These are phyloP conservation scores for Aurelia sp. DNA, from an alignment of 30 jellyfish, hydroid and myxozoan genomes.

Conservation along the genomic window DNA sequence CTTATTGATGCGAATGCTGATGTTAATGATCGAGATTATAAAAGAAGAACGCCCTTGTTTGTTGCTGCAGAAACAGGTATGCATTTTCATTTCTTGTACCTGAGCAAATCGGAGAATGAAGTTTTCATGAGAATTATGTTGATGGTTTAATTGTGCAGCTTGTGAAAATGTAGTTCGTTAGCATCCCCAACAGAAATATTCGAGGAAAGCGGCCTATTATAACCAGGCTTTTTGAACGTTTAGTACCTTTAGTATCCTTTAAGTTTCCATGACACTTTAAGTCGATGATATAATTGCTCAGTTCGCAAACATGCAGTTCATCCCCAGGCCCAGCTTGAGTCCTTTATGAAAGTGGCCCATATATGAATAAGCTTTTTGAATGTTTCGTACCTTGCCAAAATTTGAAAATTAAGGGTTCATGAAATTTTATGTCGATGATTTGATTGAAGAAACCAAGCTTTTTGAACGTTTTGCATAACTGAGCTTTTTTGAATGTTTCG, in stretches of 20 bases:
- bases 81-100: not conserved
- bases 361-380: no score
- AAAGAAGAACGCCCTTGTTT: conserved; percentile 86
- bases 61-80: conserved; percentile 95
- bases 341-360: conserved; percentile 86
- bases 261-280: no score
- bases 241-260: no score
- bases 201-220: conserved; percentile 82
- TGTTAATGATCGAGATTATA: conserved; percentile 86
- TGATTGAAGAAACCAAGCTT: conserved; percentile 1
- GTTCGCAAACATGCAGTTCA: conserved; percentile 92
- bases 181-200: conserved; percentile 90
- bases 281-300: conserved; percentile 3
- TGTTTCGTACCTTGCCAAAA: no score
- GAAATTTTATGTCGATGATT: no score
- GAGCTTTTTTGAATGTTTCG: no score
- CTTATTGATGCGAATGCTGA: conserved; percentile 73
- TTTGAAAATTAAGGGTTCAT: no score
- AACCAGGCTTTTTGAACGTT: no score
- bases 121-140: no score
- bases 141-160: conserved; percentile 26
- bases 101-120: no score
- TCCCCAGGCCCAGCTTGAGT: conserved; percentile 91
- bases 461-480: no score
- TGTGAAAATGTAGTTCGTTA: conserved; percentile 90